These are phyloP conservation scores for Bombycilla garrulus DNA, from an alignment of 2,113 vertebrate species.

Conservation along the genomic window DNA sequence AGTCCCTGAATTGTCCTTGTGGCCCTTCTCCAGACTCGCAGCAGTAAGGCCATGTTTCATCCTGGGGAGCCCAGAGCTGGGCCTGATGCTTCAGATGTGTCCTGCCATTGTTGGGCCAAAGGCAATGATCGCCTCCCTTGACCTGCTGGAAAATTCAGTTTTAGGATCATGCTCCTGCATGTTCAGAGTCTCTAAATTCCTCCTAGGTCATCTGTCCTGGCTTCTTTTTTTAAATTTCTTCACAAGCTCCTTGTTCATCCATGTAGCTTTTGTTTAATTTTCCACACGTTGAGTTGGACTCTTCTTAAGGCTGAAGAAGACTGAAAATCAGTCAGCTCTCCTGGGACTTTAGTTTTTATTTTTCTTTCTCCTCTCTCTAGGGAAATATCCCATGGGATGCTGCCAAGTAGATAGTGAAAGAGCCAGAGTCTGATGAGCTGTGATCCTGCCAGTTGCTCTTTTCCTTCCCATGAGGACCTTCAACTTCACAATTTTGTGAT, in stretches of 20 bases:
- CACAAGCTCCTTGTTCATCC: not conserved
- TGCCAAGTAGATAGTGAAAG: not conserved
- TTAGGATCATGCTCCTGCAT: not conserved
- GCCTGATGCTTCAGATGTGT: fast-evolving
- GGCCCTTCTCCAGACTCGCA: not conserved
- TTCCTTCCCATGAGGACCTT: not conserved
- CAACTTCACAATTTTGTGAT: not conserved
- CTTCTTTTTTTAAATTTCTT: not conserved
- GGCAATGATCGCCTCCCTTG: not conserved
- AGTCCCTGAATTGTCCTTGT: not conserved
- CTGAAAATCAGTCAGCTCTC: not conserved
- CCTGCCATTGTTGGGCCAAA: not conserved
- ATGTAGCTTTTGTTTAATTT: not conserved
- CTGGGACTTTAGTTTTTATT: not conserved
- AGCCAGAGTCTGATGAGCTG: not conserved
- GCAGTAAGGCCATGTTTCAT: not conserved
- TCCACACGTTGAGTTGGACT: not conserved
- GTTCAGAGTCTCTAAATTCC: not conserved
- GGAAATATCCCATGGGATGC: not conserved
- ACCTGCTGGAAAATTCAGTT: not conserved
- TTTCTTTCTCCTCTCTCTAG: not conserved
- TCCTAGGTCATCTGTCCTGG: not conserved
- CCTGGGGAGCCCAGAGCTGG: not conserved
- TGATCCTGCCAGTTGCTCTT: not conserved
- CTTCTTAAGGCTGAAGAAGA: not conserved